Conservation (phyloP, 2,888 invertebrate species). For the Nycteola revayana region DNA sequence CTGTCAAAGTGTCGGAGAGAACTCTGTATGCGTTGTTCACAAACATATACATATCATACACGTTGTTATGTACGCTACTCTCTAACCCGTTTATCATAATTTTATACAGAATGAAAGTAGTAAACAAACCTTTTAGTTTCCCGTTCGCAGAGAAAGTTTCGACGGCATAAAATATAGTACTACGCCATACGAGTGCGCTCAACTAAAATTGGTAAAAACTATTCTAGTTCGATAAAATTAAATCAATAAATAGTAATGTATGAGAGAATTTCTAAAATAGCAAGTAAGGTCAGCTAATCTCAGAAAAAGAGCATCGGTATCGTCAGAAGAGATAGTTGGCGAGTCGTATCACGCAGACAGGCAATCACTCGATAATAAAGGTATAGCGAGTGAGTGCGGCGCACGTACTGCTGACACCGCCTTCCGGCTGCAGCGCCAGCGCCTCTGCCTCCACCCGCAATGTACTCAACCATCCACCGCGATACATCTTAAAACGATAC, state of each 20-base stretch:
- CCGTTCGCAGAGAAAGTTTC: constrained; percentile 19
- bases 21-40: constrained; percentile 47
- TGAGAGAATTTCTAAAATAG: constrained; percentile 48
- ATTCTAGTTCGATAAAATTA: constrained; percentile 15
- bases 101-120: constrained; percentile 36
- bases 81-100: constrained; percentile 43
- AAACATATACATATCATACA: constrained; percentile 33
- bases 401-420: constrained; percentile 66
- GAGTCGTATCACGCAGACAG: constrained; percentile 74
- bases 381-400: constrained; percentile 64
- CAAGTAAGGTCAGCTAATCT: constrained; percentile 62
- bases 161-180: constrained; percentile 17
- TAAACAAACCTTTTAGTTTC: constrained; percentile 30
- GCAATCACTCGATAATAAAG: constrained; percentile 79
- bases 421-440: constrained; percentile 53
- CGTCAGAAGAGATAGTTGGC: constrained; percentile 62
- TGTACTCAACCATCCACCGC: constrained; percentile 32
- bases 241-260: constrained; percentile 28
- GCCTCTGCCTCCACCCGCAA: constrained; percentile 39
- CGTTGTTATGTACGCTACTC: constrained; percentile 23
- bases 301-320: constrained; percentile 52
- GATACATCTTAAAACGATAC: constrained; percentile 24
- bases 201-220: too few relatives aligned
- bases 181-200: too few relatives aligned
- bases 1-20: constrained; percentile 75